Evolutionary conservation across 2,797 vertebrate genomes (phyloP).

Genomic region (Phylloscopus collybita): DNA sequence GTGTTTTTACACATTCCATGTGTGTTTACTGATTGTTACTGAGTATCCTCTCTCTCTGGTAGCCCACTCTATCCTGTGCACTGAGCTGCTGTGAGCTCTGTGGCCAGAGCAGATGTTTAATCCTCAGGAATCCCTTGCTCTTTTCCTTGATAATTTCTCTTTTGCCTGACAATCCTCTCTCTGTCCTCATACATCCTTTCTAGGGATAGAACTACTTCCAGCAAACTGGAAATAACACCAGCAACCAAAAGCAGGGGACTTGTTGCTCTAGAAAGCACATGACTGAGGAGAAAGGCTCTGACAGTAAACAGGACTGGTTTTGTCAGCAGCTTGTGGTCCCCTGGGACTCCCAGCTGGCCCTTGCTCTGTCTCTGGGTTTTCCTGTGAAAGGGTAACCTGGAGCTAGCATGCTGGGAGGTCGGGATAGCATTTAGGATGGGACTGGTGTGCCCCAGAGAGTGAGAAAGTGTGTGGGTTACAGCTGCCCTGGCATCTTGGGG

Average conservation of each 20-base stretch:
- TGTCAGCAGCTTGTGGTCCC: not conserved
- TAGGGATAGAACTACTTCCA: not conserved
- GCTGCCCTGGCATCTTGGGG: not conserved
- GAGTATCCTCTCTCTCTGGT: not conserved
- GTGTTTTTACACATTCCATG: not conserved
- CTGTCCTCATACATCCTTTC: not conserved
- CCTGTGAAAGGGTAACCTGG: not conserved
- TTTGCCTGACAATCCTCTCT: not conserved
- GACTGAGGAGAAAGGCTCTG: conserved; percentile 41
- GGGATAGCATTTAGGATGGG: not conserved
- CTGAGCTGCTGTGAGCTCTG: not conserved
- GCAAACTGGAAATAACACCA: not conserved
- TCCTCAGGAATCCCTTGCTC: conserved; percentile 12
- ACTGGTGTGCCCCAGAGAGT: not conserved
- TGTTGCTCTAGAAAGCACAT: conserved; percentile 59
- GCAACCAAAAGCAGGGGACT: conserved; percentile 15
- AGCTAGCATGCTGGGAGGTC: rapidly evolving
- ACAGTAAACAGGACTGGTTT: not conserved
- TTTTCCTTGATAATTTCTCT: conserved; percentile 23
- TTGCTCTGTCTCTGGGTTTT: not conserved
- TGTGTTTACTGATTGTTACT: not conserved
- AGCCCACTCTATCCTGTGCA: not conserved
- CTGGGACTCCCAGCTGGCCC: not conserved
- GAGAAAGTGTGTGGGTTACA: not conserved
- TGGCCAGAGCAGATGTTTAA: not conserved